Evolutionary conservation across 1,140 invertebrate species (phyloP).

Genomic region (Copidosoma floridanum): DNA sequence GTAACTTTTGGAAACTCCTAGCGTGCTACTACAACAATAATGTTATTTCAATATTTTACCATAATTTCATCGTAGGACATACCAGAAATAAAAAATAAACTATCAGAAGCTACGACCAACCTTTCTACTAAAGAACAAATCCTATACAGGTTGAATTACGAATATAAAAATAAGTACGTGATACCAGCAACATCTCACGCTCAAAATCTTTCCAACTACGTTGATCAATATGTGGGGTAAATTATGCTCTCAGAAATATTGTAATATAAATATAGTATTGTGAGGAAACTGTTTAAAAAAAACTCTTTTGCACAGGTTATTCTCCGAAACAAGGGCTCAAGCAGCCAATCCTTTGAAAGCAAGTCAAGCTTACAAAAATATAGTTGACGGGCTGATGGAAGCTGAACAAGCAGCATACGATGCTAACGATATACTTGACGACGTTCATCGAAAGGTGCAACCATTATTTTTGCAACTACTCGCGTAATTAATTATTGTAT

Average conservation of each 20-base stretch:
- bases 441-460: slow-evolving; percentile 58
- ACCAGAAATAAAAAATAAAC: slow-evolving; percentile 41
- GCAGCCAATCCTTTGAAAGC: slow-evolving; percentile 72
- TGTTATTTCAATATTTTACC: background rate
- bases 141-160: slow-evolving; percentile 65
- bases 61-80: slow-evolving; percentile 37
- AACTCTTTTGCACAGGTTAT: slow-evolving; percentile 56
- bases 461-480: background rate
- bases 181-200: slow-evolving; percentile 68
- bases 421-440: slow-evolving; percentile 63
- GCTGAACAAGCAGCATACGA: slow-evolving; percentile 66
- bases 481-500: too few relatives aligned
- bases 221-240: slow-evolving; percentile 63
- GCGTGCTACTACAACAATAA: background rate
- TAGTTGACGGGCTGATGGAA: slow-evolving; percentile 65
- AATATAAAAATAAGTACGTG: slow-evolving; percentile 67
- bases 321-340: slow-evolving; percentile 66
- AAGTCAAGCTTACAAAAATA: slow-evolving; percentile 79
- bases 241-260: slow-evolving; percentile 12
- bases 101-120: slow-evolving; percentile 48
- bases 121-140: slow-evolving; percentile 62
- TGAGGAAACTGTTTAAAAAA: too few relatives aligned
- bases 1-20: slow-evolving; percentile 29
- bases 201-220: slow-evolving; percentile 61
- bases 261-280: slow-evolving; percentile 32